phyloP scores from a whole-genome alignment of 2,113 vertebrate genomes.

The Nesogale talazaci region DNA sequence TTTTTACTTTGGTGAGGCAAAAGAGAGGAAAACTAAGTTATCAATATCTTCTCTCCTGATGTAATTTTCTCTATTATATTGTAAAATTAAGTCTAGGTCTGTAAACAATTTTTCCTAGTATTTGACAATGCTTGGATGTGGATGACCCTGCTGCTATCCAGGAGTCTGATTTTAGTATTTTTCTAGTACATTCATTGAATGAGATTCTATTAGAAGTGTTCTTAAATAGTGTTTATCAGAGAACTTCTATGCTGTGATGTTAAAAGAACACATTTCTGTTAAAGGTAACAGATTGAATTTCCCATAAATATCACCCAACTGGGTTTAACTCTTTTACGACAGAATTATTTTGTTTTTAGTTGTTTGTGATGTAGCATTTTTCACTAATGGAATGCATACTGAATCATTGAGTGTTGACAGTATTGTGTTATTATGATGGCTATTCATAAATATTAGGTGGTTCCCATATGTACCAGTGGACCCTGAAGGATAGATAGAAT shows the following conservation, averaged over 20 bases:
- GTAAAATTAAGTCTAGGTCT: slow-evolving; percentile 8
- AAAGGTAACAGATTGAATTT: background rate
- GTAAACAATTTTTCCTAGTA: background rate
- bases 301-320: background rate
- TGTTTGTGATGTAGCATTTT: background rate
- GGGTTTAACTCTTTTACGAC: background rate
- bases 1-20: background rate
- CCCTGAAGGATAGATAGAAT: background rate
- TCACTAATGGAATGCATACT: background rate
- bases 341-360: background rate
- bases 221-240: slow-evolving; percentile 15
- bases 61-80: slow-evolving; percentile 54
- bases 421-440: background rate
- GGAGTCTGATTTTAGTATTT: slow-evolving; percentile 33
- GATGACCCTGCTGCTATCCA: background rate
- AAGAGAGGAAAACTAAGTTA: background rate
- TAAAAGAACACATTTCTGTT: slow-evolving; percentile 49
- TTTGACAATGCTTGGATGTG: background rate
- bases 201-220: slow-evolving; percentile 9
- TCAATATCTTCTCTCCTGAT: background rate
- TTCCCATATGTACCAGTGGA: background rate
- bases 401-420: background rate
- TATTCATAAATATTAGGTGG: background rate
- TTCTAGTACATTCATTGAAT: background rate
- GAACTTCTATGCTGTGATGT: slow-evolving; percentile 3